Conservation (phyloP, 2,113 vertebrate genomes). For the Dipodomys spectabilis region DNA sequence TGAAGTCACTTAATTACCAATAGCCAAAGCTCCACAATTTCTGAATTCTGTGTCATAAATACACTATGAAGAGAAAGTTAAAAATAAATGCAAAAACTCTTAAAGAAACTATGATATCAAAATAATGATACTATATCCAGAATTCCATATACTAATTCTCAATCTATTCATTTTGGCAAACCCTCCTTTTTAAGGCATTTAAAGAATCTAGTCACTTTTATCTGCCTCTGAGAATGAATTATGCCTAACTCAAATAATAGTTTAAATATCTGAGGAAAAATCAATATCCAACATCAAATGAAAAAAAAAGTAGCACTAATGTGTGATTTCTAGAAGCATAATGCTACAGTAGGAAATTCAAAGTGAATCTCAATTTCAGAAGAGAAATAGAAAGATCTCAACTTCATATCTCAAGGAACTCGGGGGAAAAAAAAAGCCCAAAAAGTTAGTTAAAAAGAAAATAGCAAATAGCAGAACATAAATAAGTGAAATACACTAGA, state of each 20-base stretch:
- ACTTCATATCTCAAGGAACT: not conserved
- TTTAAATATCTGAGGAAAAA: slow-evolving; percentile 32
- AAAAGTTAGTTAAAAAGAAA: not conserved
- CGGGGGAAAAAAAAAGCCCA: not conserved
- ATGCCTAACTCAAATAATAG: not conserved
- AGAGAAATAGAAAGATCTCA: not conserved
- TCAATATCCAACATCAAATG: slow-evolving; percentile 26
- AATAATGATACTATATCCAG: not conserved
- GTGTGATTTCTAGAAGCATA: not conserved
- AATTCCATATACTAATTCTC: slow-evolving; percentile 18
- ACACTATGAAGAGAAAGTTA: not conserved
- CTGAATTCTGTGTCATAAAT: slow-evolving; percentile 43
- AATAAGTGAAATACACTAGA: not conserved
- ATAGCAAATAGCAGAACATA: not conserved
- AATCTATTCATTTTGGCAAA: not conserved
- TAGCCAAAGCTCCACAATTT: not conserved
- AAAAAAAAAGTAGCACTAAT: slow-evolving; percentile 1
- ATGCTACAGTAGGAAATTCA: slow-evolving; percentile 6
- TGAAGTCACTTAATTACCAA: slow-evolving; percentile 7
- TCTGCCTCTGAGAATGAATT: slow-evolving; percentile 22
- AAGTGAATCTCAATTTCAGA: not conserved
- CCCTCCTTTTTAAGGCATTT: not conserved
- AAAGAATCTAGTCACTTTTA: not conserved
- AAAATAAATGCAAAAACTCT: slow-evolving; percentile 14
- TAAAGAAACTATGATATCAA: not conserved